phyloP scores from a whole-genome alignment of 2,113 vertebrate species.

The Percina caprodes region DNA sequence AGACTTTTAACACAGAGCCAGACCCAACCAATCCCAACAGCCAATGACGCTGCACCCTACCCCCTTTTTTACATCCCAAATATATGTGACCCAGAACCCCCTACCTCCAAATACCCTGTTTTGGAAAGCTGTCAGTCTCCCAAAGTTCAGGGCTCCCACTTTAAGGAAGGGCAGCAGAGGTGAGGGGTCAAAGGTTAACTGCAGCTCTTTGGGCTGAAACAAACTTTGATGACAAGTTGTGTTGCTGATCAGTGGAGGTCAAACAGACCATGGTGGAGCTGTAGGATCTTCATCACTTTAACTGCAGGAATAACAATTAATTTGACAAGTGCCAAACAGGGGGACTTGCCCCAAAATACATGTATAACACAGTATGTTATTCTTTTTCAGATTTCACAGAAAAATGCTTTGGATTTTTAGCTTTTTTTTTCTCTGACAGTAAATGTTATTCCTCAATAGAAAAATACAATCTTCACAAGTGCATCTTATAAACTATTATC shows the following conservation, averaged over 20 bases:
- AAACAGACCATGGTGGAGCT: slow-evolving; percentile 63
- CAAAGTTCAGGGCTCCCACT: slow-evolving; percentile 77
- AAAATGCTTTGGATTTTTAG: not conserved
- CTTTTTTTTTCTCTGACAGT: not conserved
- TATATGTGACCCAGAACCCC: slow-evolving; percentile 51
- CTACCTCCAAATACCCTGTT: slow-evolving; percentile 44
- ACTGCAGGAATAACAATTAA: slow-evolving; percentile 75
- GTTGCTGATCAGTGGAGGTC: slow-evolving; percentile 71
- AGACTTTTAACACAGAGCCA: slow-evolving; percentile 54
- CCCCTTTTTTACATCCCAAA: slow-evolving; percentile 13
- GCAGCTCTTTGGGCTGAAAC: slow-evolving; percentile 76
- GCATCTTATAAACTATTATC: not conserved
- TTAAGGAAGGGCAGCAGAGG: slow-evolving; percentile 71
- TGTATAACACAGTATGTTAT: not conserved
- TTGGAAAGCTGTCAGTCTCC: slow-evolving; percentile 73
- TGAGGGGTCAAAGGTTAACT: slow-evolving; percentile 84
- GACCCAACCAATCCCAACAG: slow-evolving; percentile 18
- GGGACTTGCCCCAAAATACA: not conserved
- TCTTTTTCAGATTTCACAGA: slow-evolving; percentile 2
- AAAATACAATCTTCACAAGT: not conserved
- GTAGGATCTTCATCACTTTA: slow-evolving; percentile 70
- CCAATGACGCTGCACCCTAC: slow-evolving; percentile 4
- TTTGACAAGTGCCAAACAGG: slow-evolving; percentile 57
- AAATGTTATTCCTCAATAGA: not conserved
- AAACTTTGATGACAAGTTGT: slow-evolving; percentile 81